Evolutionary conservation across 1,140 invertebrate species (phyloP).

Genomic region (Eumaeus atala): DNA sequence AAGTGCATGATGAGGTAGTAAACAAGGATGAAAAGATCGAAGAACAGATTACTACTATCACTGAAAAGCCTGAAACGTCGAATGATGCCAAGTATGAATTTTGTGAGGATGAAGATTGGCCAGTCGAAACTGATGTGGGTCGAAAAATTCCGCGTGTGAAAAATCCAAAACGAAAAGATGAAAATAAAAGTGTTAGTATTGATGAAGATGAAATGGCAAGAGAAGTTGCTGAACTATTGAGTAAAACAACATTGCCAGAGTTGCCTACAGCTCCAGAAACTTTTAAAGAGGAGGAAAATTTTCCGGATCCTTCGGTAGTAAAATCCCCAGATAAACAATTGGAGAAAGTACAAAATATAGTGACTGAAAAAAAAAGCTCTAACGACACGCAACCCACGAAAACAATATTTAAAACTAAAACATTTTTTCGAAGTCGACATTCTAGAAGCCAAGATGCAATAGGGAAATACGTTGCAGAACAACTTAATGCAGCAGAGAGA

Average conservation of each 20-base stretch:
- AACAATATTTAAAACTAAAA: slow-evolving; percentile 72
- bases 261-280: slow-evolving; percentile 64
- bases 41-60: slow-evolving; percentile 33
- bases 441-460: slow-evolving; percentile 73
- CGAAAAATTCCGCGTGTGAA: slow-evolving; percentile 72
- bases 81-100: slow-evolving; percentile 74
- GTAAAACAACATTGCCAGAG: slow-evolving; percentile 73
- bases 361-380: slow-evolving; percentile 35
- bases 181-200: slow-evolving; percentile 53
- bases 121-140: slow-evolving; percentile 62
- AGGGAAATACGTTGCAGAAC: slow-evolving; percentile 71
- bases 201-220: slow-evolving; percentile 69
- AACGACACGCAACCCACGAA: slow-evolving; percentile 52
- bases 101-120: slow-evolving; percentile 75
- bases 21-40: slow-evolving; percentile 41
- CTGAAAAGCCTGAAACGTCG: slow-evolving; percentile 50
- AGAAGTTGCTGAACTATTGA: slow-evolving; percentile 74
- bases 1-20: slow-evolving; percentile 31
- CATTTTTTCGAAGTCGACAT: slow-evolving; percentile 73
- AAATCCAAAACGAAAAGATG: slow-evolving; percentile 57
- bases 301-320: slow-evolving; percentile 63
- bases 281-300: slow-evolving; percentile 68
- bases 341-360: slow-evolving; percentile 39
- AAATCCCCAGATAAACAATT: slow-evolving; percentile 66
- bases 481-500: slow-evolving; percentile 60